Percentiles rank a stretch among this genome's conserved stretches.
phyloP scores from a whole-genome alignment of 2,888 invertebrate genomes.

The Cancer borealis region DNA sequence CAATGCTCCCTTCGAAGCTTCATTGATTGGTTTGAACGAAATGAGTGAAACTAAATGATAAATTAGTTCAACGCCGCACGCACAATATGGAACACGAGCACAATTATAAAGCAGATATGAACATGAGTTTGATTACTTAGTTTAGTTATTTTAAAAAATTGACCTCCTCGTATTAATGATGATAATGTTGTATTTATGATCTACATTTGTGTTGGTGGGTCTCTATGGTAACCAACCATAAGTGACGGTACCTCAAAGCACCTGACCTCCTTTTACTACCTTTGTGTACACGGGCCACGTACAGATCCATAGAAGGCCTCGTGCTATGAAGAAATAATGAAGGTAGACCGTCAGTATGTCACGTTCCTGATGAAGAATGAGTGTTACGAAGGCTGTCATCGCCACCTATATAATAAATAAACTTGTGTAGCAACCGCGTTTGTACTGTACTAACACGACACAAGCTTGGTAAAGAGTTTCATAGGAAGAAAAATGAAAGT shows the following conservation, averaged over 20 bases:
- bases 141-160: background rate
- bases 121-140: background rate
- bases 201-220: background rate
- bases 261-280: background rate
- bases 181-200: background rate
- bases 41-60: background rate
- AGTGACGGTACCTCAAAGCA: background rate
- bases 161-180: background rate
- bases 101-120: background rate
- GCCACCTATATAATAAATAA: background rate
- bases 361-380: background rate
- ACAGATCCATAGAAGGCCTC: background rate
- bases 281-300: background rate
- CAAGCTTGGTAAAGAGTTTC: background rate
- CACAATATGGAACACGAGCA: background rate
- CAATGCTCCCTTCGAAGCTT: background rate
- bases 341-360: background rate
- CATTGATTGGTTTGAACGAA: constrained; percentile 22
- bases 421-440: background rate
- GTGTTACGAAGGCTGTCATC: background rate
- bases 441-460: background rate
- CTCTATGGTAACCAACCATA: background rate
- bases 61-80: background rate
- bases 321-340: background rate
- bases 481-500: background rate